Conservation (phyloP, 2,888 invertebrate species). For the Clepsis dumicolana region DNA sequence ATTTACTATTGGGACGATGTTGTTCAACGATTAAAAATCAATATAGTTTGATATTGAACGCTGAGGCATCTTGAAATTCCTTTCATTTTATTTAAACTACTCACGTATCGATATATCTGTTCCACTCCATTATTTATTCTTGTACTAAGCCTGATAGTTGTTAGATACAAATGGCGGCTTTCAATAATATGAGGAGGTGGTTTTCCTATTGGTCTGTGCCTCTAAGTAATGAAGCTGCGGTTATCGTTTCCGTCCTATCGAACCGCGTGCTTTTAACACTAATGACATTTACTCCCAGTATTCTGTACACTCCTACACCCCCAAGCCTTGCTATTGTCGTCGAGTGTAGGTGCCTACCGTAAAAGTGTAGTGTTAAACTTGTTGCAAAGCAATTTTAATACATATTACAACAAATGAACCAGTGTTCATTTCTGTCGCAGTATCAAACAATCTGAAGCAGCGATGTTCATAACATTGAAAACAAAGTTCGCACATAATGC, state of each 20-base stretch:
- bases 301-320: not conserved
- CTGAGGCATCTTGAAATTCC: slow-evolving; percentile 52
- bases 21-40: slow-evolving; percentile 58
- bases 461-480: slow-evolving; percentile 4
- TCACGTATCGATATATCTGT: slow-evolving; percentile 32
- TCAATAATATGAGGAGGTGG: slow-evolving; percentile 26
- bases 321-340: slow-evolving; percentile 1
- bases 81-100: slow-evolving; percentile 21
- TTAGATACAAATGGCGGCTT: slow-evolving; percentile 21
- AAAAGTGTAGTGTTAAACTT: too few relatives aligned
- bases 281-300: slow-evolving; percentile 37
- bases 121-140: slow-evolving; percentile 28
- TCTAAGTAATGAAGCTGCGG: slow-evolving; percentile 40
- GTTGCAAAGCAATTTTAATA: too few relatives aligned
- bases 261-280: slow-evolving; percentile 45
- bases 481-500: slow-evolving; percentile 19
- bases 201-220: slow-evolving; percentile 26
- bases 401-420: too few relatives aligned
- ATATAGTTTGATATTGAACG: slow-evolving; percentile 55
- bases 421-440: not conserved
- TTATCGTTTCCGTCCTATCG: slow-evolving; percentile 40
- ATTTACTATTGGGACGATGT: not conserved
- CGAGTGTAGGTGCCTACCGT: too few relatives aligned
- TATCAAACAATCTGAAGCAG: not conserved
- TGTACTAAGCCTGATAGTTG: slow-evolving; percentile 18